These are phyloP conservation scores for Linepithema humile DNA, from an alignment of 1,140 invertebrate species.

Conservation along the genomic window DNA sequence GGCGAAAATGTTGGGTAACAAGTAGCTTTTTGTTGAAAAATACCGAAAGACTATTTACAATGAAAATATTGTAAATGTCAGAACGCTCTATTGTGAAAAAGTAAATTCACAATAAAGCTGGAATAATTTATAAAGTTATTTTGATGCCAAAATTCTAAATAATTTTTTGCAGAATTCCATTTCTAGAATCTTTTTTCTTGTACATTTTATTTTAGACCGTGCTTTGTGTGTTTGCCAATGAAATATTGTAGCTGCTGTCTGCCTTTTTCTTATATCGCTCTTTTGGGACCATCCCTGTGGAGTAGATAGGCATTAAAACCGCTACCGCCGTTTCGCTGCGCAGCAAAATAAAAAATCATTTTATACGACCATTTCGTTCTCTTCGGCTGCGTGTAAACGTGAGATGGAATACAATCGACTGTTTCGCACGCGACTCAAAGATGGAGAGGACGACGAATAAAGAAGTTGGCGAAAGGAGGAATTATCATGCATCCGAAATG, in stretches of 20 bases:
- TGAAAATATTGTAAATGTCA: neutral
- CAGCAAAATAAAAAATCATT: slow-evolving; percentile 8
- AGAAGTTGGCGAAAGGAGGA: neutral
- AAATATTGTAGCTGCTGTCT: neutral
- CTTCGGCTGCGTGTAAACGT: slow-evolving; percentile 49
- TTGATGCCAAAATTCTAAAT: neutral
- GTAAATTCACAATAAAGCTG: neutral
- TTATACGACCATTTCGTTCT: slow-evolving; percentile 25
- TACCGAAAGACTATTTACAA: neutral
- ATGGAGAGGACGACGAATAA: neutral
- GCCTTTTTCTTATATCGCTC: slow-evolving; percentile 16
- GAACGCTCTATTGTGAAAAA: no score
- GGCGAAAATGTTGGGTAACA: neutral
- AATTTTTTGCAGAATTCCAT: neutral
- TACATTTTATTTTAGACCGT: neutral
- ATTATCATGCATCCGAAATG: slow-evolving; percentile 52
- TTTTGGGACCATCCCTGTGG: neutral
- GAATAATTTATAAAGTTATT: neutral
- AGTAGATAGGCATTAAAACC: slow-evolving; percentile 14
- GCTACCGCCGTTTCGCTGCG: neutral
- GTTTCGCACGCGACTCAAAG: neutral
- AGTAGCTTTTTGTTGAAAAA: neutral
- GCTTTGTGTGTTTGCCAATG: neutral
- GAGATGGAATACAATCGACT: slow-evolving; percentile 39
- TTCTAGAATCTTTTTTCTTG: neutral